Conservation (phyloP, 2,888 invertebrate genomes). For the Esperia sulphurella region DNA sequence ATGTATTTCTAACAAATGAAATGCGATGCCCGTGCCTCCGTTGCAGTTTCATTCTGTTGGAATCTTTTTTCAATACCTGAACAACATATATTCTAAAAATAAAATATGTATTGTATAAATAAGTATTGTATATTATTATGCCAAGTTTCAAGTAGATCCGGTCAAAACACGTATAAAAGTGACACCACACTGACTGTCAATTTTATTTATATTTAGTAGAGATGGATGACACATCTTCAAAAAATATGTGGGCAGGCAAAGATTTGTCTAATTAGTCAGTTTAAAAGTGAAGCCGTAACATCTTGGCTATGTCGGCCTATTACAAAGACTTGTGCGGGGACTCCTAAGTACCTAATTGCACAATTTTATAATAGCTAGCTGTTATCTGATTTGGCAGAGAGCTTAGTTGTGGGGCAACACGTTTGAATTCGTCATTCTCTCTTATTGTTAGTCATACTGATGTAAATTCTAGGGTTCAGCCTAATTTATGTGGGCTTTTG, state of each 20-base stretch:
- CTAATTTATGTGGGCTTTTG: neutral
- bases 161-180: too few relatives aligned
- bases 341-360: conserved; percentile 14
- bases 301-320: conserved; percentile 17
- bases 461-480: neutral
- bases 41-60: too few relatives aligned
- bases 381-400: conserved; percentile 21
- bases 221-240: neutral
- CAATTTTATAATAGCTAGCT: conserved; percentile 17
- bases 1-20: too few relatives aligned
- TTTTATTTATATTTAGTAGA: too few relatives aligned
- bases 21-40: too few relatives aligned
- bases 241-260: conserved; percentile 4
- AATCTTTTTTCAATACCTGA: too few relatives aligned
- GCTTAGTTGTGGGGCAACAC: conserved; percentile 2
- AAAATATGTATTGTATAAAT: too few relatives aligned
- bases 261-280: conserved; percentile 10
- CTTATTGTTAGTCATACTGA: neutral
- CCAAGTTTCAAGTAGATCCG: too few relatives aligned
- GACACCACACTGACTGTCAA: too few relatives aligned
- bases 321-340: conserved; percentile 8
- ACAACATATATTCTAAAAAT: too few relatives aligned
- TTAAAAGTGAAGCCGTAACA: conserved; percentile 6
- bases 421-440: neutral
- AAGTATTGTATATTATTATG: too few relatives aligned